Percentiles rank a stretch among this genome's conserved stretches.
Conservation (phyloP, 2,888 invertebrate species). For the Lepidocyrtoides sp. region DNA sequence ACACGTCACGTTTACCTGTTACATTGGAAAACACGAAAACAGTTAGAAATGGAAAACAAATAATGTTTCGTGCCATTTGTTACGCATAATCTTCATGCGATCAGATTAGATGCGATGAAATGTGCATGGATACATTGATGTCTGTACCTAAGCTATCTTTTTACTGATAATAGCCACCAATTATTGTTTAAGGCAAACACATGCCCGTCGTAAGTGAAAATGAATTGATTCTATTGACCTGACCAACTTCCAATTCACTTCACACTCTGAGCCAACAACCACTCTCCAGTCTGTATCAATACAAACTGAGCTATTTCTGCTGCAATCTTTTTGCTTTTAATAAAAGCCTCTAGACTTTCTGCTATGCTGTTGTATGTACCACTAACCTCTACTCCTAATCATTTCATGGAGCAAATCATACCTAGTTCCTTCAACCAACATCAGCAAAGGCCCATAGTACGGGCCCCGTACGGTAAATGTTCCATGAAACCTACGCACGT, state of each 20-base stretch:
- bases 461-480: neutral
- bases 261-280: neutral
- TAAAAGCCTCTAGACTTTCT: too few relatives aligned
- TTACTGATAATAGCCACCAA: too few relatives aligned
- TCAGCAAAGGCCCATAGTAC: neutral
- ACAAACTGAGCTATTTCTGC: neutral
- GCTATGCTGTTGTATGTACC: neutral
- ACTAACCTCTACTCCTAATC: neutral
- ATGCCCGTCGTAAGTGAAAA: neutral
- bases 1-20: conserved; percentile 2
- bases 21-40: neutral
- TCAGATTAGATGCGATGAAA: too few relatives aligned
- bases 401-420: neutral
- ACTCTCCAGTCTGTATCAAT: neutral
- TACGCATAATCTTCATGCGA: too few relatives aligned
- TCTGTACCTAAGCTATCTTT: too few relatives aligned
- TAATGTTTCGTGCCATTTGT: too few relatives aligned
- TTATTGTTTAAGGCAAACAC: neutral
- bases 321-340: neutral
- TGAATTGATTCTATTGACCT: neutral
- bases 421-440: neutral
- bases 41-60: neutral
- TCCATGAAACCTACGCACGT: conserved; percentile 35
- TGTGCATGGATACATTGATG: too few relatives aligned
- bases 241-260: neutral